Base-by-base conservation (phyloP, 2,113 vertebrate genomes). In the Phoenicopterus ruber region DNA sequence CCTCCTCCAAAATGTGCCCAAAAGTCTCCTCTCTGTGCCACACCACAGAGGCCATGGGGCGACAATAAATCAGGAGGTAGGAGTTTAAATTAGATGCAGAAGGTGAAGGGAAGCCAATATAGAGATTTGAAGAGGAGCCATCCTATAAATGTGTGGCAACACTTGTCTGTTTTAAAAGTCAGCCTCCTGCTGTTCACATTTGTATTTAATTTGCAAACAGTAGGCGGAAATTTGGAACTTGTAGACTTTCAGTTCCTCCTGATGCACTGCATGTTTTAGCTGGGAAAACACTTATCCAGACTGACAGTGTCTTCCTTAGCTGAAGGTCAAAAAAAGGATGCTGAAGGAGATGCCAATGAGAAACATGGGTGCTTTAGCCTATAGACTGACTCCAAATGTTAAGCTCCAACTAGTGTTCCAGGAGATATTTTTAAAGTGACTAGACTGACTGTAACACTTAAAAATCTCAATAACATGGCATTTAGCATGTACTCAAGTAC, bases 181-280 rank as follows among this genome's bases (percentile, higher is more conserved):
- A 95, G 20, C 19, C 86, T 97, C 90, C 94, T 85, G 93, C 85
- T 96, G 85, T 94, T 96, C 93, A 92, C 88, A 96, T 97, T 96
- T 95, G 88, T 94, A 94, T 97, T 95, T 95, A 94, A 96, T 95
- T 96, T 97, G 82, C 91, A 96, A 97, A 95, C 87, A 95, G 91
- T 94, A 95, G 73, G 91, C 2, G 10, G 92, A 96, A 96, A 95
- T 96, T 95, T 94, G 88, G 93, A 96, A 85, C 89, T 89, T 81
- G 28, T 61, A 94, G 77, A 71, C 44, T 86, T 93, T 95, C 28
- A 36, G 38, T 95, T 97, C 80, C 55, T 94, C 63, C 54, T 78
- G 54, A 86, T 78, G 70, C 40, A 79, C 59, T 74, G 49, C 85
- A 89, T 91, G 44, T 97, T 96, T 96, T 92, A 89, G 47, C 86